Evolutionary conservation across 2,888 invertebrate species (phyloP).

Genomic region (Athetis lepigone): DNA sequence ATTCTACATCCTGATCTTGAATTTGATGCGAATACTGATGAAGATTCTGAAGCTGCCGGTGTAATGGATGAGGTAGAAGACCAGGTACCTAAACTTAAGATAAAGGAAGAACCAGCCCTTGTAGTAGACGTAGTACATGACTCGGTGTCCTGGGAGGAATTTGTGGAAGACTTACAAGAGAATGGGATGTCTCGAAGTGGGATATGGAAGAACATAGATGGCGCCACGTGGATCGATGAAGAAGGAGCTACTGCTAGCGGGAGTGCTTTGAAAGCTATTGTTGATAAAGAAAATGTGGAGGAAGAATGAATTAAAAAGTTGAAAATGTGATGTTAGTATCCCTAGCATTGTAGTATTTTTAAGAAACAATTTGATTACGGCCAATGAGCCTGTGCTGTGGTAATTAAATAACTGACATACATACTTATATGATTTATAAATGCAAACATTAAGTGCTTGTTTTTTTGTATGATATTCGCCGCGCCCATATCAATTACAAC

Average conservation of each 20-base stretch:
- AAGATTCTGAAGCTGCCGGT: conserved; percentile 1
- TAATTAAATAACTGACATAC: too few relatives aligned
- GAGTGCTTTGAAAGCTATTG: conserved; percentile 42
- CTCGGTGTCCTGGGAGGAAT: conserved; percentile 69
- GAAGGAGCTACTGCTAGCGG: conserved; percentile 62
- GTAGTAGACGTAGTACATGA: conserved; percentile 54
- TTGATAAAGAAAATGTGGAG: conserved; percentile 1
- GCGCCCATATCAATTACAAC: too few relatives aligned
- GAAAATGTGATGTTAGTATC: not conserved
- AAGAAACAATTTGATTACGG: too few relatives aligned
- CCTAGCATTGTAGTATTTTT: too few relatives aligned
- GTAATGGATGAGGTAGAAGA: conserved; percentile 9
- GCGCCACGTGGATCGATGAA: conserved; percentile 70
- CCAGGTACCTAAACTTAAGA: not conserved
- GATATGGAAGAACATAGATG: conserved; percentile 68
- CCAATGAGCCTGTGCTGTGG: too few relatives aligned
- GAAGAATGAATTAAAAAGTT: not conserved
- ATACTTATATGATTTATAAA: too few relatives aligned
- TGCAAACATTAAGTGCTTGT: too few relatives aligned
- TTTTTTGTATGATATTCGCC: too few relatives aligned
- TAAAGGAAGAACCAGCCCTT: conserved; percentile 26
- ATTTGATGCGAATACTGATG: not conserved
- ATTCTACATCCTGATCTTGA: not conserved
- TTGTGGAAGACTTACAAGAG: conserved; percentile 45
- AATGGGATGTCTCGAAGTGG: conserved; percentile 36